Base-by-base conservation (phyloP, 1,140 invertebrate species). In the Macrotrachela quadricornifera region DNA sequence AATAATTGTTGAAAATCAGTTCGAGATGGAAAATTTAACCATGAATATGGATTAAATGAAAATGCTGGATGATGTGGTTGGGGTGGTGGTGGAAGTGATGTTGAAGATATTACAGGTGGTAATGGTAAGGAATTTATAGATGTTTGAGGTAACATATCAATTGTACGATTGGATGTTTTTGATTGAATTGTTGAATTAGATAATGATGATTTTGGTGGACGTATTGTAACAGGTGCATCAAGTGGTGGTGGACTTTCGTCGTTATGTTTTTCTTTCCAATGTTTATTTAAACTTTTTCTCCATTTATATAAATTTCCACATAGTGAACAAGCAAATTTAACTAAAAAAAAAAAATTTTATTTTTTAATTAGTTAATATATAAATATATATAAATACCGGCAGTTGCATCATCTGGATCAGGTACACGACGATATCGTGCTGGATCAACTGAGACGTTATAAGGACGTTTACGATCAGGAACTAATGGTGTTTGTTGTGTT, bases 221-320 rank as follows among this genome's bases (percentile, higher is more conserved):
- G 46, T 15, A 54, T 44, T 13, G 46, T 15, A 1, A 54, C 53
- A 0, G 46, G 46, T 12, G 54, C 54, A 30, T 55, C 54, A 1
- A 55, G 21, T 15, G 50, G 54, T 44, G 51, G 54, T 43, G 57
- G 57, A 6, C 42, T 51, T 39, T 58, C 50, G 14, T 58, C 59
- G 53, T 58, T 61, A 57, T 70, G 68, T 50, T 70, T 70, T 50
- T 70, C 68, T 59, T 70, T 70, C 68, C 68, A 70, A 55, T 70
- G 68, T 57, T 70, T 70, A 56, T 69, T 70, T 1, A 70, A 56
- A n/a, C 64, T 66, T 49, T 70, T 70, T 41, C 65, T 56, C 66
- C 68, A 70, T 57, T 68, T 69, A 57, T 70, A 70, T 30, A 66
- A 61, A 58, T 68, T 70, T 0, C 66, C 67, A 60, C 68, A 70